Conservation (phyloP, 2,113 vertebrate genomes). For the Tenebrosternarchus preto region DNA sequence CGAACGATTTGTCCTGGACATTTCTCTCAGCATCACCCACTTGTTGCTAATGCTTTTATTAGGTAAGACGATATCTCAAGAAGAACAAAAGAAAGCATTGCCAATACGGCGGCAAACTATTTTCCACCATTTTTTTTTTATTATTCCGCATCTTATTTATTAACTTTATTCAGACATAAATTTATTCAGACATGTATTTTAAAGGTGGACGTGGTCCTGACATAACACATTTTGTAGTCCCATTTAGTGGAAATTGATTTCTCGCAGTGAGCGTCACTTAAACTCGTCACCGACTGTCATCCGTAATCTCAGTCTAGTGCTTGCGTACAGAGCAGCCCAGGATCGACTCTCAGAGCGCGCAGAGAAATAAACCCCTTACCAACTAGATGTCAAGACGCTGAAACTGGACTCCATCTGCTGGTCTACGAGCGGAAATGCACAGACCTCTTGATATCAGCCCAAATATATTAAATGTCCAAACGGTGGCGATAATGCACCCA, state of each 20-base stretch:
- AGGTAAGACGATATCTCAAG: no score
- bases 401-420: conserved; percentile 19
- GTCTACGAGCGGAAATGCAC: not conserved
- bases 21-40: conserved; percentile 5
- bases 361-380: not conserved
- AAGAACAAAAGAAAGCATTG: not conserved
- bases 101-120: no score
- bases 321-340: not conserved
- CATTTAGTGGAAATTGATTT: no score
- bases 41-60: not conserved
- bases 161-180: no score
- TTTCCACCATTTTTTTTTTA: no score
- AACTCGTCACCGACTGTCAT: no score
- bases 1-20: conserved; percentile 3
- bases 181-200: no score
- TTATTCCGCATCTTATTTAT: no score
- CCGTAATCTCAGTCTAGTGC: not conserved
- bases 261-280: no score
- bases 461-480: not conserved
- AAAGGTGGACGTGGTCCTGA: no score
- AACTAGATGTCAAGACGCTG: not conserved
- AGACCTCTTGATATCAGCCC: not conserved
- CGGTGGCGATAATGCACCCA: not conserved
- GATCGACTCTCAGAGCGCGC: not conserved
- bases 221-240: no score